Evolutionary conservation across 2,113 vertebrate species (phyloP), one percentile per base, ranked within the genome.

Genomic region (Sterrhoptilus dennistouni): DNA sequence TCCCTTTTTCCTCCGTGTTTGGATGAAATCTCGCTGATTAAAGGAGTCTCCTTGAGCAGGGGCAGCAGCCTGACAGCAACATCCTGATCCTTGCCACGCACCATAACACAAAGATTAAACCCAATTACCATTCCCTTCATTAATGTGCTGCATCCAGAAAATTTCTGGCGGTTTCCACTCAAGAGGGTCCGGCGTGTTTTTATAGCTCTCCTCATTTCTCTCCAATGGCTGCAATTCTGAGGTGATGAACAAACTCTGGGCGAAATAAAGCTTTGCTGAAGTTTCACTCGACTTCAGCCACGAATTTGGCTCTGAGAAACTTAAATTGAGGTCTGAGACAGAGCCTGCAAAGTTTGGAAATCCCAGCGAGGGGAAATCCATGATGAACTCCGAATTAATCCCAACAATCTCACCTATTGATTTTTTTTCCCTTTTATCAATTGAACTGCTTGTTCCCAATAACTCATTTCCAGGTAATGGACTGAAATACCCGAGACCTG

Each of bases 391-490:
- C 0, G 35, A 95, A 90, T 93, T 93, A 92, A 93, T 96, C 78
- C 87, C 68, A 77, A 63, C 97, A 91, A 95, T 96, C 65, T 92
- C 28, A 72, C 70, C 44, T 70, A 97, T 92, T 56, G 96, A 97
- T 95, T 95, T 95, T 65, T 96, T 65, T 83, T 75, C 84, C 78
- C 57, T 90, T 86, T 90, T 90, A 96, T 93, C 90, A 93, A 77
- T 90, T 91, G 83, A 95, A 77, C 71, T 93, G 21, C 95, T 96
- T 95, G 94, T 92, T 95, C 72, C 53, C 64, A 91, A 88, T 90
- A 95, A 97, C 53, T 94, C 95, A 97, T 95, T 84, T 88, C 29
- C 75, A 95, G 94, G 94, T 88, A 92, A 96, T 70, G 90, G 86
- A 90, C 83, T 94, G 83, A 90, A 96, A 91, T 38, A 88, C 65